Percentiles rank a stretch among this genome's conserved stretches.
Conservation (phyloP, 2,113 vertebrate species). For the Reinhardtius hippoglossoides region DNA sequence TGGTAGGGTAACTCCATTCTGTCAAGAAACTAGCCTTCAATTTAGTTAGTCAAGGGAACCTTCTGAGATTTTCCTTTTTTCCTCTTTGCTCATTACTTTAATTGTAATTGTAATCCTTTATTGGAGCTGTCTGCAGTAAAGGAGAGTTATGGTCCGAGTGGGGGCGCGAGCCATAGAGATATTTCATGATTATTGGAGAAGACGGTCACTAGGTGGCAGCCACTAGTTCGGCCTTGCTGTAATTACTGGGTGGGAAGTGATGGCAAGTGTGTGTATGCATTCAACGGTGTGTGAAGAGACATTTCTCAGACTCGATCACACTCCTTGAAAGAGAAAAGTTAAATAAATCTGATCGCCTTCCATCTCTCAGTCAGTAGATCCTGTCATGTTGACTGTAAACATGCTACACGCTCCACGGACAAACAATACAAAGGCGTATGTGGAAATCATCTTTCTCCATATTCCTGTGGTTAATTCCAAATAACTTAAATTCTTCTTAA, state of each 20-base stretch:
- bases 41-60: conserved; percentile 82
- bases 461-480: conserved; percentile 7
- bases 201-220: conserved; percentile 85
- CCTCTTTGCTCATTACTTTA: conserved; percentile 86
- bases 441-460: background rate
- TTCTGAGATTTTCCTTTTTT: conserved; percentile 80
- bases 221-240: conserved; percentile 76
- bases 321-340: conserved; percentile 49
- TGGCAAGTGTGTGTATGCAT: conserved; percentile 25
- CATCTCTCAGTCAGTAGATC: conserved; percentile 33
- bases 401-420: conserved; percentile 1
- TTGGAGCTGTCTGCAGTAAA: conserved; percentile 85
- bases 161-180: conserved; percentile 80
- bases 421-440: conserved; percentile 20
- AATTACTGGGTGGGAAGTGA: conserved; percentile 77
- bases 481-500: background rate
- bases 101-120: conserved; percentile 88
- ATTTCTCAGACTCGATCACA: conserved; percentile 39
- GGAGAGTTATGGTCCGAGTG: conserved; percentile 82
- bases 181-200: conserved; percentile 86
- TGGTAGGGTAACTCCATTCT: conserved; percentile 76
- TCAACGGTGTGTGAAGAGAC: conserved; percentile 22
- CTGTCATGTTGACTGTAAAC: conserved; percentile 44
- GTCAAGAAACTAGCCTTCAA: conserved; percentile 80
- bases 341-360: conserved; percentile 47